Evolutionary conservation across 2,888 invertebrate genomes (phyloP), one percentile per base, ranked within the genome.

Genomic region (Doris montereyensis): DNA sequence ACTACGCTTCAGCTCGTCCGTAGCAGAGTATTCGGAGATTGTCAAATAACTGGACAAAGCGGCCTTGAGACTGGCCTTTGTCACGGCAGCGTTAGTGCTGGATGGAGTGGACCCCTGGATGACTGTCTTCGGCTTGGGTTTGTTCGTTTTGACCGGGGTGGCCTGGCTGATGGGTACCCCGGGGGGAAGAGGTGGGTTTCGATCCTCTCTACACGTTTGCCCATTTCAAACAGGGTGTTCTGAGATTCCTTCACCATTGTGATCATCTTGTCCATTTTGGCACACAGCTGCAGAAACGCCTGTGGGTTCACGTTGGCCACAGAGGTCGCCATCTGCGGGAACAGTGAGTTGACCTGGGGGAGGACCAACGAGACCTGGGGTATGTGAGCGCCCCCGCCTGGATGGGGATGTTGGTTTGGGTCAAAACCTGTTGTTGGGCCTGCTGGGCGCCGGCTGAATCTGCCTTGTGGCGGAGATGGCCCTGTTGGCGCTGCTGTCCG

Each of bases 21-120:
- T 80, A 28, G 80, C 80, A 30, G 78, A 77, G 72, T 80, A 82
- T 28, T 82, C 82, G 1, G 82, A 80, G 70, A 82, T 82, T 34
- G 82, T 80, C n/a, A 82, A 76, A 74, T 80, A 82, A 41, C 73
- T 78, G 30, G 82, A 77, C 57, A 82, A 41, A 4, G 82, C 82
- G 21, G 82, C 82, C n/a, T 80, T 82, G 35, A 82, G 77, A 28
- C 71, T 79, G 8, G 79, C 79, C 41, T 79, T 79, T 1, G 70
- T 79, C 4, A 75, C 62, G 24, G 70, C 35, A 8, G 79, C 26
- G 21, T 58, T 28, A 8, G 75, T n/a, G 32, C 76, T 79, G 52
- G 81, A 32, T 35, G 41, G 32, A 57, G 81, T 41, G 5, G 78
- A 73, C 17, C 72, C 58, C 2, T 67, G 34, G 1, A 35, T 65